Conservation (phyloP, 1,140 invertebrate species). For the Venustaconcha ellipsiformis region DNA sequence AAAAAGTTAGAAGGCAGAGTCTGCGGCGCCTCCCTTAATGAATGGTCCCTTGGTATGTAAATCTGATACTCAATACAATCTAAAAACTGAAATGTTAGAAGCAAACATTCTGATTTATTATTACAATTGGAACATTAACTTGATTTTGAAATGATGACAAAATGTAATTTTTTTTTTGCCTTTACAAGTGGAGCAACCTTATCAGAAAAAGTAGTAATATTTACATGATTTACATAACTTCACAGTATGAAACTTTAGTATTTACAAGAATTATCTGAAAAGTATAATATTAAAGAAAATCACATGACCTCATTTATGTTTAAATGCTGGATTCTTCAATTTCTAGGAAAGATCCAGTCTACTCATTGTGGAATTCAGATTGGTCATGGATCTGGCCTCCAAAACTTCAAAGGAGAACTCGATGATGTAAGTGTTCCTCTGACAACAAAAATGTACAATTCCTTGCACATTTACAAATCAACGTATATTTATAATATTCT, state of each 20-base stretch:
- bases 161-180: background rate
- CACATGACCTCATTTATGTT: background rate
- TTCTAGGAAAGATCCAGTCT: constrained; percentile 15
- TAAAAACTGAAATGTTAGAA: background rate
- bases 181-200: background rate
- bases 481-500: too few species aligned
- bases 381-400: constrained; percentile 13
- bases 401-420: constrained; percentile 16
- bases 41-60: constrained; percentile 22
- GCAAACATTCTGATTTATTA: background rate
- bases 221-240: background rate
- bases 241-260: background rate
- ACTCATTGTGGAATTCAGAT: constrained; percentile 27
- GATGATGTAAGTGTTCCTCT: constrained; percentile 22
- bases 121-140: background rate
- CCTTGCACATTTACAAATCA: too few species aligned
- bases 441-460: too few species aligned
- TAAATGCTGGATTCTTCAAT: background rate
- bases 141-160: background rate
- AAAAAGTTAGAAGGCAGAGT: constrained; percentile 19
- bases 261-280: background rate
- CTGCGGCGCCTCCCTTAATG: constrained; percentile 17
- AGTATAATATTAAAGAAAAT: background rate
- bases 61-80: background rate
- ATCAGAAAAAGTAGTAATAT: background rate